phyloP scores from a whole-genome alignment of 2,888 invertebrate species.

The Mongoloraphidia duomilia region DNA sequence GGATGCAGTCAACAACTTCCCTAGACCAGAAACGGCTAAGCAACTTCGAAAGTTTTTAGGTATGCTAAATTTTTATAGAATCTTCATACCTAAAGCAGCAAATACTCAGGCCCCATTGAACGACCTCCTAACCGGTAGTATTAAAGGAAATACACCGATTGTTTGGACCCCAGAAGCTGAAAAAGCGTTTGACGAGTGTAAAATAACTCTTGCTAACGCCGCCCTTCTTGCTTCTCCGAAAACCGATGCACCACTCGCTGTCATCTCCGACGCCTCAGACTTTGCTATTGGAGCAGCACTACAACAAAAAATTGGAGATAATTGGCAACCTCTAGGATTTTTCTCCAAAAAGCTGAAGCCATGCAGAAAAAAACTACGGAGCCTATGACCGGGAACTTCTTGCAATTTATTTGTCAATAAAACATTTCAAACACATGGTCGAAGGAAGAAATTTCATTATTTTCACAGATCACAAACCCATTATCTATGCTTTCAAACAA shows the following conservation, averaged over 20 bases:
- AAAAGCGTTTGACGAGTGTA: not conserved
- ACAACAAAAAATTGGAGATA: not conserved
- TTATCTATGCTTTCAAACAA: slow-evolving; percentile 21
- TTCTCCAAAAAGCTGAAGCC: slow-evolving; percentile 21
- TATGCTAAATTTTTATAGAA: slow-evolving; percentile 24
- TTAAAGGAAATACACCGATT: slow-evolving; percentile 19
- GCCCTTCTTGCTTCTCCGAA: not conserved
- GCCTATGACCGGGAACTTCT: slow-evolving; percentile 26
- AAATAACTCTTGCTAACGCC: not conserved
- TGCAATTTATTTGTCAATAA: slow-evolving; percentile 23
- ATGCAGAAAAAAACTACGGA: slow-evolving; percentile 22
- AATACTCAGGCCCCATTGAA: slow-evolving; percentile 22
- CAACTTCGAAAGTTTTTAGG: slow-evolving; percentile 21
- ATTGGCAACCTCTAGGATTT: slow-evolving; percentile 21
- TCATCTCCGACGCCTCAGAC: not conserved
- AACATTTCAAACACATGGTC: slow-evolving; percentile 23
- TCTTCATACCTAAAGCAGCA: slow-evolving; percentile 23
- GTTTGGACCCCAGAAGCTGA: not conserved
- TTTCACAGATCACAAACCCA: slow-evolving; percentile 24
- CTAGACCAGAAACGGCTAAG: slow-evolving; percentile 18
- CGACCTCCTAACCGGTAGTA: slow-evolving; percentile 15
- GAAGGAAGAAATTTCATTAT: slow-evolving; percentile 23
- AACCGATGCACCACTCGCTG: not conserved
- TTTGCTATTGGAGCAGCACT: not conserved
- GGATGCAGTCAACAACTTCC: slow-evolving; percentile 16